Evolutionary conservation across 2,888 invertebrate species (phyloP).

Genomic region (Synanthedon vespiformis): DNA sequence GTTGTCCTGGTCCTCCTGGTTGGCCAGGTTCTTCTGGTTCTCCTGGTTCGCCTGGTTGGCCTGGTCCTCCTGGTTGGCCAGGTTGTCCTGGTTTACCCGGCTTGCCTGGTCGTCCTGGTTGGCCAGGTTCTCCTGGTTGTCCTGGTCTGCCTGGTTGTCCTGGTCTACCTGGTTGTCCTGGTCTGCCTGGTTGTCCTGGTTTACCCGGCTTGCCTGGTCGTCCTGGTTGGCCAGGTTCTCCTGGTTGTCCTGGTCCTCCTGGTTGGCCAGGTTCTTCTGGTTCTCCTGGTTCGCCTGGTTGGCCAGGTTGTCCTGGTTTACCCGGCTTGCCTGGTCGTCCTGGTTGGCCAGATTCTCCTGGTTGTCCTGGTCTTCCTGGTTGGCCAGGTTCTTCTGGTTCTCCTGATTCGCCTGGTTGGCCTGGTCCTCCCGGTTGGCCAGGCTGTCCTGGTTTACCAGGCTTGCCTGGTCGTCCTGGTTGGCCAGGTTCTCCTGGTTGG

Average conservation of each 20-base stretch:
- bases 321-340: neutral
- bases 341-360: neutral
- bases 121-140: neutral
- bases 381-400: no score
- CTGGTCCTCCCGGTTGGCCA: neutral
- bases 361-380: no score
- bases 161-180: neutral
- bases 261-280: neutral
- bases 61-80: neutral
- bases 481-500: neutral
- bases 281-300: neutral
- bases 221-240: neutral
- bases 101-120: neutral
- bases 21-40: neutral
- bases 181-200: neutral
- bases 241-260: neutral
- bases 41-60: neutral
- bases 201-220: neutral
- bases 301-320: neutral
- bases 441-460: neutral
- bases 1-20: neutral
- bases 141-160: neutral
- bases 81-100: neutral
- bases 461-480: neutral
- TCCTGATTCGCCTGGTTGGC: neutral